Evolutionary conservation across 2,113 vertebrate genomes (phyloP), one percentile per base, ranked within the genome.

Genomic region (Dasyornis broadbenti): DNA sequence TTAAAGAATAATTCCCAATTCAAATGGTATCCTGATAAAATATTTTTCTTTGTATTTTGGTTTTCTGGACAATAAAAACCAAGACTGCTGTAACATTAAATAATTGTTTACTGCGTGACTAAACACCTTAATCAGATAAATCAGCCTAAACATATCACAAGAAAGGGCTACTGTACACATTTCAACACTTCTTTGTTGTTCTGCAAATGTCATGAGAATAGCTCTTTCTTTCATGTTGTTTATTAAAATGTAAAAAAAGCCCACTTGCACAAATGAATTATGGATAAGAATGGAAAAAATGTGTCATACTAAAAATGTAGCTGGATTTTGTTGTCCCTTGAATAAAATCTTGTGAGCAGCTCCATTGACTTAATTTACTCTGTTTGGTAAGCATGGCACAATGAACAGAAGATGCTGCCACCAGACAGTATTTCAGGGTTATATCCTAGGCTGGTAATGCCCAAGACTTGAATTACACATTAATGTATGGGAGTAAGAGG

Each of bases 221-320:
- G 56, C 12, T 88, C 79, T 92, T 95, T 94, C 88, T 89, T 92
- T 95, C 79, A 88, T 56, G 50, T 17, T 75, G 60, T 80, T 95
- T 75, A 94, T 92, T 86, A 94, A 93, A 96, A 94, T 89, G 91
- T 86, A 82, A 87, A 89, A 45, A 96, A 93, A 87, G 49, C 75
- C 91, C 90, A 96, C 95, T 90, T 64, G 59, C 47, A 90, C 39
- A 88, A 80, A 91, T 93, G 87, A 94, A 94, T 97, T 95, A 95
- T 94, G 90, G 84, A 93, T 90, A 93, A 90, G 94, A 95, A 96
- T 70, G 60, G 52, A 79, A 95, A 92, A 95, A 93, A 90, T 94
- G 64, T 89, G 53, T 76, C 66, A 77, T 26, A 66, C 27, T 47
- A 77, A 86, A 93, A 88, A 56, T 72, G 26, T 68, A 76, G 42